A percentile compares a stretch with the other conserved stretches of the same genome.
Evolutionary conservation across 2,888 invertebrate species (phyloP).

Genomic region (Chrysolina americana): DNA sequence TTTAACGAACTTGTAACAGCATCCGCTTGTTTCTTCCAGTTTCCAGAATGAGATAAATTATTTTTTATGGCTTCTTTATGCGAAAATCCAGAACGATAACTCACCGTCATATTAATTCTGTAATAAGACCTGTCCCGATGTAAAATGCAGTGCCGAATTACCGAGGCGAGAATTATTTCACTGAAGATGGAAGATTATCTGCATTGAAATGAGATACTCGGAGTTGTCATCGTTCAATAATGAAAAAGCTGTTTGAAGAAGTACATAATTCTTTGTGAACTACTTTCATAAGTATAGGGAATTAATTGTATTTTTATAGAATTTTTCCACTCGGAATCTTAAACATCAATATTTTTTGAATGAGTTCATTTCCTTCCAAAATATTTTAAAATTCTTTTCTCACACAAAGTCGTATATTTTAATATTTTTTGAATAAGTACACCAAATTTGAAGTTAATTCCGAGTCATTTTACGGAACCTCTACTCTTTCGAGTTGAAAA

Average conservation of each 20-base stretch:
- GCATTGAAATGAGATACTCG: not conserved
- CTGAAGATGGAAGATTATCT: not conserved
- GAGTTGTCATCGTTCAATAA: not conserved
- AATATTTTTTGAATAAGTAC: no score
- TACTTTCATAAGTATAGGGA: no score
- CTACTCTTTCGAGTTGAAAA: no score
- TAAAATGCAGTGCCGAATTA: slow-evolving; percentile 7
- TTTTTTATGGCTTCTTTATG: slow-evolving; percentile 9
- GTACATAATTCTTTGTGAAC: no score
- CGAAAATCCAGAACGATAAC: slow-evolving; percentile 10
- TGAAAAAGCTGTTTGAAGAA: not conserved
- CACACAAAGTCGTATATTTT: no score
- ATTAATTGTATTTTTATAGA: no score
- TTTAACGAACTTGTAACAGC: slow-evolving; percentile 6
- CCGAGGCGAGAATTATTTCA: not conserved
- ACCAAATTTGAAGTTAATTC: no score
- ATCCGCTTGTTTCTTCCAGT: slow-evolving; percentile 22
- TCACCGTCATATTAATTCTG: slow-evolving; percentile 24
- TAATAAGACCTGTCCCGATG: slow-evolving; percentile 18
- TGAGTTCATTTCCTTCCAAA: no score
- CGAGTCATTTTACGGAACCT: no score
- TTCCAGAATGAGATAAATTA: slow-evolving; percentile 19
- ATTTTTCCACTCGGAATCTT: no score
- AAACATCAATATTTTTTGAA: no score
- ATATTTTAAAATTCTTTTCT: no score